Evolutionary conservation across 2,797 vertebrate genomes (phyloP), one percentile per base, ranked within the genome.

Genomic region (Staurois parvus): DNA sequence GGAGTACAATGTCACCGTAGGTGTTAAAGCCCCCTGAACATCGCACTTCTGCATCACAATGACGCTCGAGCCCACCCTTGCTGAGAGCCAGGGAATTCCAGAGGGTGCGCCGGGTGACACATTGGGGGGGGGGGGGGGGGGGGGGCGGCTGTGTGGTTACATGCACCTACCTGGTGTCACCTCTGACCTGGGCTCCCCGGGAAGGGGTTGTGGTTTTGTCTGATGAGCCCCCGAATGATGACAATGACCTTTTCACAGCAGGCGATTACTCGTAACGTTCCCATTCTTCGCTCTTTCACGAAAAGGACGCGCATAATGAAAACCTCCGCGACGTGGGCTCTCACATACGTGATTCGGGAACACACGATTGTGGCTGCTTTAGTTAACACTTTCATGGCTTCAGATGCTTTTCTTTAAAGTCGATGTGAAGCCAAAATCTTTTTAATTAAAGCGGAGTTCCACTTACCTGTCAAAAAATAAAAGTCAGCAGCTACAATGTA

Each of bases 1-100:
- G 3, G 45, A 64, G 19, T 24, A 11, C 21, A 9, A 70, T 67
- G n/a, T 13, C 6, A 13, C 29, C 24, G 85, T 83, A 42, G 79
- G 85, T 72, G 74, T 66, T 29, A 11, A 29, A 72, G 56, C 79
- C 73, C 73, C 59, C 80, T 52, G 15, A 77, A 42, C 56, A 11
- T 56, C 66, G 28, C 24, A 17, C 15, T 52, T 77, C 32, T 30
- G 37, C 74, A 52, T 86, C 84, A 82, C 24, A 30, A 37, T 82
- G 85, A 86, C 74, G 85, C n/a, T 72, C 21, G 17, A 66, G 66
- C 24, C 66, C 74, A 64, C 79, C 40, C 76, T 48, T 48, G 29
- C 42, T 21, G 26, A 17, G 24, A 59, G 3, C 12, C 83, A 45
- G 79, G 79, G 73, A 45, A 82, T 82, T 86, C 52, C 79, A 86